A percentile compares a stretch with the other conserved stretches of the same genome.
Conservation (phyloP, 2,113 vertebrate species). For the Aptenodytes forsteri region DNA sequence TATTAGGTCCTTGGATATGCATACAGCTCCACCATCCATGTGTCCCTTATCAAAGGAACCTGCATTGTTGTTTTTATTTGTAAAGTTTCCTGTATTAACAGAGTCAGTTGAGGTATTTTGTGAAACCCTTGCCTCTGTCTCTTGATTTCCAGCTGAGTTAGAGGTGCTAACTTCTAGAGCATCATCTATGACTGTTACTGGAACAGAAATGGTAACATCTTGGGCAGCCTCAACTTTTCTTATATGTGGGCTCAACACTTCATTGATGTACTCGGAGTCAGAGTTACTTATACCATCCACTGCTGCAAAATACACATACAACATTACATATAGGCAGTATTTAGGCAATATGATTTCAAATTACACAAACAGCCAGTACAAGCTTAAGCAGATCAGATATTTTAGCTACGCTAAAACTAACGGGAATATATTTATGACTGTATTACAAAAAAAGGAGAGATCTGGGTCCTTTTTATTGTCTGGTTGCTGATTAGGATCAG, state of each 20-base stretch:
- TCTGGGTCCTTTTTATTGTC: neutral
- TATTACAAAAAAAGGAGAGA: neutral
- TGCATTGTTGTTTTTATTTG: conserved; percentile 83
- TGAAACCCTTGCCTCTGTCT: neutral
- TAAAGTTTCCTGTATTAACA: conserved; percentile 5
- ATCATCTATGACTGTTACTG: conserved; percentile 92
- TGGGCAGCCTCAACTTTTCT: conserved; percentile 17
- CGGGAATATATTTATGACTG: neutral
- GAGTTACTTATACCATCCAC: conserved; percentile 45
- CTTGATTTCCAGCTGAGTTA: conserved; percentile 12
- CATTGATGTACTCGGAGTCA: conserved; percentile 11
- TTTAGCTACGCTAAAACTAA: neutral
- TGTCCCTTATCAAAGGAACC: conserved; percentile 49
- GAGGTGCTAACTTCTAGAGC: conserved; percentile 66
- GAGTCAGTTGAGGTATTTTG: conserved; percentile 24
- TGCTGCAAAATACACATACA: conserved; percentile 55
- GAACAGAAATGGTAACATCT: conserved; percentile 78
- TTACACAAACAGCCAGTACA: neutral
- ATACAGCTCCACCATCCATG: neutral
- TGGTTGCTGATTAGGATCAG: conserved; percentile 34
- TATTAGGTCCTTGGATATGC: neutral
- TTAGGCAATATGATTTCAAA: neutral
- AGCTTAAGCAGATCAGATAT: neutral
- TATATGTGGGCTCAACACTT: neutral
- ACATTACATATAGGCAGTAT: neutral